Conservation (phyloP, 2,797 vertebrate species). For the Ibycter americanus region DNA sequence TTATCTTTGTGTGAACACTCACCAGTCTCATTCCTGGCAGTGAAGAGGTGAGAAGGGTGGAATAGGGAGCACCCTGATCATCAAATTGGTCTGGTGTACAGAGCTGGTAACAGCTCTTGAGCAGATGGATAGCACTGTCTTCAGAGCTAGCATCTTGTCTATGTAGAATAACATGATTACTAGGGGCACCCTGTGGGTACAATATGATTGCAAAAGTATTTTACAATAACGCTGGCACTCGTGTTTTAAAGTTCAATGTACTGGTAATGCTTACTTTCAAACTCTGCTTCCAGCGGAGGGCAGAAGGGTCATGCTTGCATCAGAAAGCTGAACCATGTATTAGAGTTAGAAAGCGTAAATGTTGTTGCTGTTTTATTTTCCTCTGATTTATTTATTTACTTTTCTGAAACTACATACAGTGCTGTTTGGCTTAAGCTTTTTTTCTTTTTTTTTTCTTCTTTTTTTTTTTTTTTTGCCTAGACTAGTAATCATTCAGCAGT, state of each 20-base stretch:
- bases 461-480: neutral
- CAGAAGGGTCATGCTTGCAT: neutral
- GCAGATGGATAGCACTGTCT: neutral
- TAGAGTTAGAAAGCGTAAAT: neutral
- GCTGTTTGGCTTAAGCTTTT: neutral
- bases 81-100: neutral
- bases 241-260: neutral
- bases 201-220: neutral
- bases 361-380: neutral
- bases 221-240: neutral
- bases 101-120: neutral
- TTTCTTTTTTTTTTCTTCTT: neutral
- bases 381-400: neutral
- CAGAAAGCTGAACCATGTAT: neutral
- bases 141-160: neutral
- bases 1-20: neutral
- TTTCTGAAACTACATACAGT: neutral
- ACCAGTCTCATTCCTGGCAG: neutral
- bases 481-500: neutral
- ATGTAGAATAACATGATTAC: neutral
- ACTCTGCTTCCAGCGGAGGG: neutral
- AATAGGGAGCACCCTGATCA: neutral
- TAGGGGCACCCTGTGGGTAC: neutral
- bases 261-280: conserved; percentile 1
- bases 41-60: neutral